Evolutionary conservation across 2,888 invertebrate genomes (phyloP), one percentile per base, ranked within the genome.

Genomic region (Lycocerus yunnanus): DNA sequence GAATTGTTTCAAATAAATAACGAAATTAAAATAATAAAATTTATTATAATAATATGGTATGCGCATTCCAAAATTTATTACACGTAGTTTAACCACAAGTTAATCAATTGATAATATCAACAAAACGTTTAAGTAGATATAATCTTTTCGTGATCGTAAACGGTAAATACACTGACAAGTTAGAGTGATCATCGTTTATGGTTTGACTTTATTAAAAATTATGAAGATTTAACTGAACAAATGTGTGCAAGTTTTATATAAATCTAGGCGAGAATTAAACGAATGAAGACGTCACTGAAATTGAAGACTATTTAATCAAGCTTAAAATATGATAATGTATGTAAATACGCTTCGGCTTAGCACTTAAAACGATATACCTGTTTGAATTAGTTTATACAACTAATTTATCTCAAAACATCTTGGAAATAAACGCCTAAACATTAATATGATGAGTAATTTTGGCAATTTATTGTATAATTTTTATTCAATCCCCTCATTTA

Each of bases 301-400:
- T 79, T 80, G 83, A 83, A 82, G 82, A 82, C 80, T 82, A 80
- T 83, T 83, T 84, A 84, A 83, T 84, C 83, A 82, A 79, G 78
- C 80, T 80, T 83, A 82, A 83, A 82, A 82, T 84, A 84, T 84
- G 83, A 80, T 83, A 83, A 83, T 83, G 80, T 83, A 83, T 83
- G 83, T 83, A 83, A 83, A 83, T 84, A 81, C 80, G 81, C 80
- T 81, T 78, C 78, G 82, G 80, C 80, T 81, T 80, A 79, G 78
- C 80, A 79, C 80, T 81, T 81, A 82, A 78, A 82, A 83, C 81
- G 81, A 80, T 79, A 81, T 80, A 78, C 78, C 79, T 80, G 75
- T 68, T 70, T 75, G 77, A 75, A 77, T 77, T 77, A 77, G 77
- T 77, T 77, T 77, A 77, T 74, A 77, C 73, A 77, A 73, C 75